Base-by-base conservation (phyloP, 2,113 vertebrate species). In the Cyprinus carpio region DNA sequence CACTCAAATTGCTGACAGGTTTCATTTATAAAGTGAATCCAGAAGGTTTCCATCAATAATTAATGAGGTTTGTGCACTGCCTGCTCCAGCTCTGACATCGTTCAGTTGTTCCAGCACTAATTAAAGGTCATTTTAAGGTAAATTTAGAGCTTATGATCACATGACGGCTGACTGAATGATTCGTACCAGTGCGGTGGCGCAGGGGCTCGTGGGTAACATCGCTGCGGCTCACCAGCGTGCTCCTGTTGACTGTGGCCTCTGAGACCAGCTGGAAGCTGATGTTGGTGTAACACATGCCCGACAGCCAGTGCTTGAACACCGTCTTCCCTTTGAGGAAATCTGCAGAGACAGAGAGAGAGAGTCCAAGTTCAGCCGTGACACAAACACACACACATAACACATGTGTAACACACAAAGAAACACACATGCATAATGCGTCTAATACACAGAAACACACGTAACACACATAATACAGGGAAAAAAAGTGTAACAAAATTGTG, bases 291-390 rank as follows among this genome's bases (percentile, higher is more conserved):
- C 98, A 99, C 81, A 94, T 93, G 11, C 98, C 98, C 0, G 98
- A 96, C 12, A 99, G 88, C 98, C 97, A 99, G 92, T 99, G 97
- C 84, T 97, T 98, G 91, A 99, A 99, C 86, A 99, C 95, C 0
- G 97, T 98, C 92, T 96, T 98, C 64, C 97, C 97, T 84, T 95
- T 96, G 87, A 96, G 95, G 91, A 98, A 98, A 93, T 99, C 97
- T 99, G 90, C 12, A 51, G 3, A 15, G 11, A 67, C 34, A 58
- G 2, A 23, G 7, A 11, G 11, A 18, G 27, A 27, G 3, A n/a
- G n/a, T 23, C 13, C 5, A 12, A 4, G 58, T 58, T 58, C 6
- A 58, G 54, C 18, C 16, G 16, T 54, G 54, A 58, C 18, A 23
- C 20, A 56, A 18, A 20, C 18, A 20, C 18, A 56, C 2, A 4